Percentiles rank a stretch among this genome's conserved stretches.
phyloP scores from a whole-genome alignment of 2,113 vertebrate species.

The Cynoglossus semilaevis region DNA sequence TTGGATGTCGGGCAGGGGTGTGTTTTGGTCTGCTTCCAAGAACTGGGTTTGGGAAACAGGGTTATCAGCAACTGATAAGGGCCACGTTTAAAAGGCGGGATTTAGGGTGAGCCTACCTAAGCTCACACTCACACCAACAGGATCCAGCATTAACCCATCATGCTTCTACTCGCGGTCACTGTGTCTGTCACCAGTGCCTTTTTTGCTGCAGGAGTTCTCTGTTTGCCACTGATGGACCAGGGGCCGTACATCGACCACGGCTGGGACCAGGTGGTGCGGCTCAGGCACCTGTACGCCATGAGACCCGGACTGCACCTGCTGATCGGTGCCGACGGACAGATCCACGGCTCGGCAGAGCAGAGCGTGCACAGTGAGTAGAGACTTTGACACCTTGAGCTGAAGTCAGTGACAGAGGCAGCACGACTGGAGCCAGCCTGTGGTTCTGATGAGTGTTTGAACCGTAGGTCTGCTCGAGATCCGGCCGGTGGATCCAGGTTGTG shows the following conservation, averaged over 20 bases:
- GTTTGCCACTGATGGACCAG: conserved; percentile 74
- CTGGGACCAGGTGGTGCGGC: conserved; percentile 85
- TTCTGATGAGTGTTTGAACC: conserved; percentile 7
- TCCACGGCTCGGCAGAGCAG: conserved; percentile 78
- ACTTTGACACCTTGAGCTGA: background rate
- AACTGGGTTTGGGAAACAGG: conserved; percentile 70
- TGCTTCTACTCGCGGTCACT: conserved; percentile 46
- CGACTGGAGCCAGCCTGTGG: background rate
- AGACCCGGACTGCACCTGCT: conserved; percentile 82
- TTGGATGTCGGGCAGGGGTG: conserved; percentile 68
- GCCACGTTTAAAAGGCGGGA: conserved; percentile 79
- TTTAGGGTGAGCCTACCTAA: conserved; percentile 24
- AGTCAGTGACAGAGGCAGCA: background rate
- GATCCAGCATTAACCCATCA: conserved; percentile 33
- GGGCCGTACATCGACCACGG: conserved; percentile 82
- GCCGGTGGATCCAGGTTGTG: conserved; percentile 80
- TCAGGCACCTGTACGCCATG: conserved; percentile 85
- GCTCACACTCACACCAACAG: conserved; percentile 25
- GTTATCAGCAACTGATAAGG: conserved; percentile 80
- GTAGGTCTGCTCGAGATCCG: conserved; percentile 90
- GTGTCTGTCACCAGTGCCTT: conserved; percentile 62
- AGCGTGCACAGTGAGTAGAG: conserved; percentile 83
- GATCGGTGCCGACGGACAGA: conserved; percentile 81
- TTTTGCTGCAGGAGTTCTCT: conserved; percentile 44
- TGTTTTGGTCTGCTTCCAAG: conserved; percentile 72